Evolutionary conservation across 2,888 invertebrate genomes (phyloP).

Genomic region (Gastracanthus pulcherrimus): DNA sequence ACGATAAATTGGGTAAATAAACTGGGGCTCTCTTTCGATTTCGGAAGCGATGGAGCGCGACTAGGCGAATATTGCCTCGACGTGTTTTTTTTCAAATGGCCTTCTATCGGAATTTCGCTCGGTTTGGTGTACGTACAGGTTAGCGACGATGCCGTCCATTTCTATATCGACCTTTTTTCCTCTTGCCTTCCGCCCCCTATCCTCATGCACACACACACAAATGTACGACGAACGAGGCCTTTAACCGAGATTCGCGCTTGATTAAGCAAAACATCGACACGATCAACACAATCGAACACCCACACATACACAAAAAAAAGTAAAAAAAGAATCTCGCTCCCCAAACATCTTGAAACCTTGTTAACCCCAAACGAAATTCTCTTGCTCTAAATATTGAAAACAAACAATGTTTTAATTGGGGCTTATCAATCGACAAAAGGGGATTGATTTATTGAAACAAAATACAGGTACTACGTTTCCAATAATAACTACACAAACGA

Average conservation of each 20-base stretch:
- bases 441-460: too few species aligned
- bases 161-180: slow-evolving; percentile 1
- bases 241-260: slow-evolving; percentile 46
- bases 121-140: neutral
- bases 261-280: slow-evolving; percentile 39
- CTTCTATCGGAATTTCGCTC: slow-evolving; percentile 21
- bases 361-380: neutral
- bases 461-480: too few species aligned
- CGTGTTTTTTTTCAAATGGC: slow-evolving; percentile 11
- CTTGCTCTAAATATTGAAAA: neutral
- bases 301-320: neutral
- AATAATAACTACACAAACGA: too few species aligned
- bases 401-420: too few species aligned
- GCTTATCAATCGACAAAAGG: too few species aligned
- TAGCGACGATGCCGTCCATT: neutral
- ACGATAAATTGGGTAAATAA: slow-evolving; percentile 32
- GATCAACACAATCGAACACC: slow-evolving; percentile 3
- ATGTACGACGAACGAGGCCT: too few species aligned
- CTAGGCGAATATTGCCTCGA: slow-evolving; percentile 27
- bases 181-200: neutral
- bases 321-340: slow-evolving; percentile 1
- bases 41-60: slow-evolving; percentile 10
- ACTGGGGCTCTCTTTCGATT: too few species aligned
- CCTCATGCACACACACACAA: too few species aligned
- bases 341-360: neutral